These are phyloP conservation scores for Calcarius ornatus DNA, from an alignment of 2,113 vertebrate species.

Conservation along the genomic window DNA sequence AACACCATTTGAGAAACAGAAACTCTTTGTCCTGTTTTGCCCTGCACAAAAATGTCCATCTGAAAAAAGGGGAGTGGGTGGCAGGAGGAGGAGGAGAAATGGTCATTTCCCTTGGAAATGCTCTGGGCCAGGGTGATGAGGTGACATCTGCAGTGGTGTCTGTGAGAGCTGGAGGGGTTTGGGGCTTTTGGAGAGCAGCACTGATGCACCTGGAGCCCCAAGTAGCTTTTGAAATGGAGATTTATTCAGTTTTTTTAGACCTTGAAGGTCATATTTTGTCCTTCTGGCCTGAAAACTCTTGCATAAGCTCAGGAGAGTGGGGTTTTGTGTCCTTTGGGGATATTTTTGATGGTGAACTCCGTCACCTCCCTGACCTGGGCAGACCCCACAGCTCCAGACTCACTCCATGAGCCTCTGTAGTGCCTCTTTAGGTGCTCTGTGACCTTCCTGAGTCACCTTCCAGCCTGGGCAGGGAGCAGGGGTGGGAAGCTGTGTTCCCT, in stretches of 20 bases:
- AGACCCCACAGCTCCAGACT: fast-evolving
- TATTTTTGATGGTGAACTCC: background rate
- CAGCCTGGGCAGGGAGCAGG: background rate
- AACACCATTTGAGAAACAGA: background rate
- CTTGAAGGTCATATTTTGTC: background rate
- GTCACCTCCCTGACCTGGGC: background rate
- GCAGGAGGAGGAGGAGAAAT: background rate
- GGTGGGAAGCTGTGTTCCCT: background rate
- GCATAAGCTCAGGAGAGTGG: background rate
- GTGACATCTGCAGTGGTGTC: background rate
- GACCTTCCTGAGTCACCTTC: background rate
- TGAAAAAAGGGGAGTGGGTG: background rate
- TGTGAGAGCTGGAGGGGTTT: background rate
- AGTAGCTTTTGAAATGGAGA: background rate
- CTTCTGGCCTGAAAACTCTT: background rate
- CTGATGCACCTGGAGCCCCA: background rate
- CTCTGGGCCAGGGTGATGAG: background rate
- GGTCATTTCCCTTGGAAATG: background rate
- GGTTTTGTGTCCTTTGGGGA: background rate
- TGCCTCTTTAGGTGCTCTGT: background rate
- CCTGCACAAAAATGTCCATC: background rate
- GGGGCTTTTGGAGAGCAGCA: fast-evolving
- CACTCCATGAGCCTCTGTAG: fast-evolving
- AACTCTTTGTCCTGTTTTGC: background rate
- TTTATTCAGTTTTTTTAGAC: background rate